A percentile compares a stretch with the other conserved stretches of the same genome.
Evolutionary conservation across 2,888 invertebrate species (phyloP).

Genomic region (Caenorhabditis uteleia): DNA sequence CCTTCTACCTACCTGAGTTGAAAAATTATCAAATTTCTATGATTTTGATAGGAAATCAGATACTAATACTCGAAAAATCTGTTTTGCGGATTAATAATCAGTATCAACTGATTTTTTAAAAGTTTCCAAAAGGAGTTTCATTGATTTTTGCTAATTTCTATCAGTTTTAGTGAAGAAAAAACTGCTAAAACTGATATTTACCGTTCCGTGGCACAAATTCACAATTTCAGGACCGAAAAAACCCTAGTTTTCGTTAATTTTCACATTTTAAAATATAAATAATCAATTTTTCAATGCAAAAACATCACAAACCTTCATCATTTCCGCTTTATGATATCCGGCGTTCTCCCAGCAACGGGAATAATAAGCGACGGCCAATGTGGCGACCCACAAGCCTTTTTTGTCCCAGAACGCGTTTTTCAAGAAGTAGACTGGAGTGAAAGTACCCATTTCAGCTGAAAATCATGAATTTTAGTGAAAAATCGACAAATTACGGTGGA

Average conservation of each 20-base stretch:
- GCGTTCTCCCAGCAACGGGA: constrained; percentile 55
- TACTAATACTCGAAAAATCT: no score
- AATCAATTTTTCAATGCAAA: no score
- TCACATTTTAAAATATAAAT: not conserved
- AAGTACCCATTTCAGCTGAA: constrained; percentile 57
- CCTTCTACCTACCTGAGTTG: no score
- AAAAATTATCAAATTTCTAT: no score
- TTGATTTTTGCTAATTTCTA: no score
- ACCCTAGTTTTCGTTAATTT: not conserved
- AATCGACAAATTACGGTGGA: no score
- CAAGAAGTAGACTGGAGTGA: constrained; percentile 54
- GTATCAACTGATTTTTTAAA: constrained; percentile 1
- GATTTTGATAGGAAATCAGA: no score
- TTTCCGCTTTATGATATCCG: constrained; percentile 50
- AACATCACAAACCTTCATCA: constrained; percentile 66
- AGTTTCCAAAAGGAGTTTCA: not conserved
- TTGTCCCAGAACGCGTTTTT: constrained; percentile 51
- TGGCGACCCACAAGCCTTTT: constrained; percentile 37
- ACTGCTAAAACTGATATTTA: no score
- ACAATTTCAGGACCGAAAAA: no score
- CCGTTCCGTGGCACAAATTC: not conserved
- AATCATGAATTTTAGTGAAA: no score
- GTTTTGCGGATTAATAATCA: no score
- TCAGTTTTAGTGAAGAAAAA: no score
- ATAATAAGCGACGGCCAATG: constrained; percentile 48